Conservation (phyloP, 2,113 vertebrate genomes). For the Ahaetulla prasina region DNA sequence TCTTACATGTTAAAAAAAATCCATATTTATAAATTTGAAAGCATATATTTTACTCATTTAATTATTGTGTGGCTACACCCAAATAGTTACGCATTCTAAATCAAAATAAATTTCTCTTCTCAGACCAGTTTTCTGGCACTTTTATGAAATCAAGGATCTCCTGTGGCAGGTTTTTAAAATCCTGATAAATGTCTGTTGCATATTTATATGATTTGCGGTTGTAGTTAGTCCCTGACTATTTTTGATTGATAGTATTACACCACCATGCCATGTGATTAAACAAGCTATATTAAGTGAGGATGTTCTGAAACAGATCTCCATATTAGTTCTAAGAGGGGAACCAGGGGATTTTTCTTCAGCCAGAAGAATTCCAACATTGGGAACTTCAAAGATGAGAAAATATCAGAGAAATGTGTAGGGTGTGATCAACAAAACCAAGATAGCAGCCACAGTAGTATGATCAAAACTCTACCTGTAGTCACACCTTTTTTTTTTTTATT, state of each 20-base stretch:
- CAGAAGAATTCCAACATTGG: background rate
- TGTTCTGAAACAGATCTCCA: background rate
- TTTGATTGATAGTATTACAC: background rate
- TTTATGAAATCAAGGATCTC: background rate
- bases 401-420: background rate
- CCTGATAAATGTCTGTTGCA: background rate
- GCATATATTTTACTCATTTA: background rate
- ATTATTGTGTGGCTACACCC: background rate
- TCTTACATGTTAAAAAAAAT: background rate
- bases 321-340: background rate
- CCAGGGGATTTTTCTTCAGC: background rate
- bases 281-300: background rate
- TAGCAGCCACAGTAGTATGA: background rate
- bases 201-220: background rate
- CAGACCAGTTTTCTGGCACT: background rate
- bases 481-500: too few species aligned
- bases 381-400: background rate
- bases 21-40: background rate
- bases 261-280: background rate
- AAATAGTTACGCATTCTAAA: background rate
- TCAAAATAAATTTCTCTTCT: background rate
- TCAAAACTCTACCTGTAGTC: background rate
- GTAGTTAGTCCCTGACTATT: background rate
- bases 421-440: background rate
- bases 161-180: background rate